phyloP scores from a whole-genome alignment of 2,888 invertebrate species.

The Sphaerophoria taeniata region DNA sequence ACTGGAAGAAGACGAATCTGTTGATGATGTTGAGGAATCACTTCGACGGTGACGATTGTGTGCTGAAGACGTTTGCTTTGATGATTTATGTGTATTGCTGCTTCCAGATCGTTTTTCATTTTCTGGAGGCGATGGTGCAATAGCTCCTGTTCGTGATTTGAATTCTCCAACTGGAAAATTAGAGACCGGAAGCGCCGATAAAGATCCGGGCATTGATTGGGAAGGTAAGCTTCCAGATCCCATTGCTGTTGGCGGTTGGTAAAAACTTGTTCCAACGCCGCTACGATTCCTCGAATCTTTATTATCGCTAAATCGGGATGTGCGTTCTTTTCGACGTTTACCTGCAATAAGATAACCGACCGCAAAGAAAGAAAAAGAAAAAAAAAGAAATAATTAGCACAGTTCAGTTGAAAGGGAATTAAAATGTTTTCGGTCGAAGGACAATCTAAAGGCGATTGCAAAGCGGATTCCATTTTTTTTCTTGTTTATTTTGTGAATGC shows the following conservation, averaged over 20 bases:
- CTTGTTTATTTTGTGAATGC: constrained; percentile 43
- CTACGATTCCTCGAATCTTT: constrained; percentile 78
- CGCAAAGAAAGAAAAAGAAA: constrained; percentile 14
- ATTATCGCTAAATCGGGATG: constrained; percentile 82
- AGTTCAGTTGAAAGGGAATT: constrained; percentile 22
- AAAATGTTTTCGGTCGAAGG: constrained; percentile 43
- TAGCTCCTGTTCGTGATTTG: constrained; percentile 18
- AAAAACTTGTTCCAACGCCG: constrained; percentile 31
- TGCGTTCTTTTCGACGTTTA: constrained; percentile 81
- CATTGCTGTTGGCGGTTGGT: constrained; percentile 35
- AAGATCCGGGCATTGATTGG: constrained; percentile 27
- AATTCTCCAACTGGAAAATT: constrained; percentile 29
- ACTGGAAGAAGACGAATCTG: constrained; percentile 52
- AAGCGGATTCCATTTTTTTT: constrained; percentile 57
- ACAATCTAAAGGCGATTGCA: constrained; percentile 59
- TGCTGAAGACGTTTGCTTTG: constrained; percentile 39
- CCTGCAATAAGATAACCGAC: constrained; percentile 76
- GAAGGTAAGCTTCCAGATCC: constrained; percentile 51
- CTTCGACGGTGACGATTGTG: constrained; percentile 40
- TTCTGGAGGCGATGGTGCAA: neutral
- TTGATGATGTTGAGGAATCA: constrained; percentile 54
- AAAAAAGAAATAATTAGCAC: constrained; percentile 48
- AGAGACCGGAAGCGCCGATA: neutral
- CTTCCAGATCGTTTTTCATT: constrained; percentile 54
- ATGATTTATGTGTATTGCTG: constrained; percentile 50